Evolutionary conservation across 2,797 vertebrate genomes (phyloP), one percentile per base, ranked within the genome.

Genomic region (Emys orbicularis): DNA sequence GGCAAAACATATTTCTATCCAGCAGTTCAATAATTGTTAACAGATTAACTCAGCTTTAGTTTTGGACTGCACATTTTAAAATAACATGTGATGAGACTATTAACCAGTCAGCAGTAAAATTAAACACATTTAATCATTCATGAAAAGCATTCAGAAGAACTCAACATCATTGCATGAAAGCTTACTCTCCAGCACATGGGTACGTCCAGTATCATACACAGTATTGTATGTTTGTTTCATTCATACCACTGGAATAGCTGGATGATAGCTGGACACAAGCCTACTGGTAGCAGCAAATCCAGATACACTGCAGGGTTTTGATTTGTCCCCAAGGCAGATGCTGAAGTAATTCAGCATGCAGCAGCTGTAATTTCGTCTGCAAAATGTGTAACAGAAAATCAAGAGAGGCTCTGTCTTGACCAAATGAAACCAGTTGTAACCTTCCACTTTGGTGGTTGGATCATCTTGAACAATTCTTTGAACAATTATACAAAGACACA

Each of bases 371-470:
- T 18, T 77, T 6, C 65, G n/a, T 25, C 90, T 84, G 19, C 81
- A 90, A 91, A 93, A 49, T 0, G 1, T 81, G 81, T 72, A 92
- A 86, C 92, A 92, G 81, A 97, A 91, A 21, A 86, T 47, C 53
- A 50, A 82, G 79, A 29, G 34, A 41, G 41, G 37, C 29, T 79
- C 44, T 52, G 34, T 81, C 82, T 79, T 77, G 18, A 93, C 41
- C 37, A 91, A 81, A 77, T 72, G 79, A 79, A 83, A 34, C 2
- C 25, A 57, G 27, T 53, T 68, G 56, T 3, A 0, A 94, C 91
- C 56, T 86, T 15, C 5, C 72, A 21, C 83, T 90, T 89, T 41
- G 57, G 44, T 82, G 81, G 80, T 2, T 1, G 0, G n/a, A 15
- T 8, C 86, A 47, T 9, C 90, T 83, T 79, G 74, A 82, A 56